Conservation (phyloP, 1,140 invertebrate species). For the Magallana angulata region DNA sequence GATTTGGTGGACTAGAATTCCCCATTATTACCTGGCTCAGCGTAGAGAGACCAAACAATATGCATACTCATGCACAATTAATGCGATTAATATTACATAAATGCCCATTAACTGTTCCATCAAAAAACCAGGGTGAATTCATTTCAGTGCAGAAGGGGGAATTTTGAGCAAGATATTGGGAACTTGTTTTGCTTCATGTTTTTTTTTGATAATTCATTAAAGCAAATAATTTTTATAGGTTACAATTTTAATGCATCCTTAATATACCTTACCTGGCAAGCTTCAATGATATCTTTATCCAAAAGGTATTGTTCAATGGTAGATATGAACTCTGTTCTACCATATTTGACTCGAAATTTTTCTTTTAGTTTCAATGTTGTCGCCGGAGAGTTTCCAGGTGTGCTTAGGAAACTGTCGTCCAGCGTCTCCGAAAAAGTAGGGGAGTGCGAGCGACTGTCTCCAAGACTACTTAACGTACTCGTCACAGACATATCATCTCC, state of each 20-base stretch:
- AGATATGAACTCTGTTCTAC: slow-evolving; percentile 85
- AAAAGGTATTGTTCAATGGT: slow-evolving; percentile 96
- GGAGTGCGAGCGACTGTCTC: slow-evolving; percentile 68
- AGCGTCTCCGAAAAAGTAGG: slow-evolving; percentile 55
- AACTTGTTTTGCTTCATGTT: neutral
- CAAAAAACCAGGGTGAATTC: neutral
- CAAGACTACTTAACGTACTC: slow-evolving; percentile 49
- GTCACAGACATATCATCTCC: slow-evolving; percentile 55
- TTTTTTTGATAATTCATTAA: neutral
- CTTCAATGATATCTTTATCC: slow-evolving; percentile 94
- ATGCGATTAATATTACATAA: neutral
- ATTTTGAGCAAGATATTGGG: neutral
- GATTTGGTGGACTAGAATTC: slow-evolving; percentile 33
- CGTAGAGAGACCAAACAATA: neutral
- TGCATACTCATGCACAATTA: slow-evolving; percentile 26
- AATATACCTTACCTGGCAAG: slow-evolving; percentile 85
- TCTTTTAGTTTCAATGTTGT: slow-evolving; percentile 55
- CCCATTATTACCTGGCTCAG: slow-evolving; percentile 29
- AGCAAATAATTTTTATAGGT: too few species aligned
- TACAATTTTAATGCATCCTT: neutral
- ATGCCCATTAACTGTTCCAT: neutral
- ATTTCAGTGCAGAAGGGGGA: neutral
- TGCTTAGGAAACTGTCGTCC: slow-evolving; percentile 62
- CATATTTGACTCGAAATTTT: slow-evolving; percentile 64
- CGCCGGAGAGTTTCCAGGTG: slow-evolving; percentile 61